Evolutionary conservation across 2,888 invertebrate species (phyloP), one percentile per base, ranked within the genome.

Genomic region (Nomada goodeniana): DNA sequence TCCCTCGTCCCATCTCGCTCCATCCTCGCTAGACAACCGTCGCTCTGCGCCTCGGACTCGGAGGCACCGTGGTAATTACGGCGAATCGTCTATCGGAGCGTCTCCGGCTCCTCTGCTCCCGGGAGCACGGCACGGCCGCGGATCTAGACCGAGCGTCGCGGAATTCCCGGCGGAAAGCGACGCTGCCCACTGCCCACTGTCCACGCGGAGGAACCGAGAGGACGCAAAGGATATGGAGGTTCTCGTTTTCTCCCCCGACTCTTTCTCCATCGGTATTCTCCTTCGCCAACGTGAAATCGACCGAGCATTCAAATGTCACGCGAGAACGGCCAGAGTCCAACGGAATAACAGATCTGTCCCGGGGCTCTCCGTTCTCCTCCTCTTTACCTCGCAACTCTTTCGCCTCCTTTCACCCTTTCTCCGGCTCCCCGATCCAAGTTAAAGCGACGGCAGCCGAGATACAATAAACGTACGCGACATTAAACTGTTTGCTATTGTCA

Each of bases 401-500:
- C 59, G 44, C 76, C 82, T 71, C 80, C 83, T 80, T 77, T 73
- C 81, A 36, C 85, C 78, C 71, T 70, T 73, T 70, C 67, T 50
- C 72, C 72, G 52, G 68, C 69, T 42, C 23, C 20, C 69, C 86
- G 83, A 68, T 79, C 78, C 79, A 83, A 89, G 88, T 88, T 89
- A 88, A 90, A 90, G 83, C 88, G 88, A 90, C 90, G 89, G 90
- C 88, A 90, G 89, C 89, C 90, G 89, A 85, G 90, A 91, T 91
- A 92, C 91, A 93, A 93, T 93, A 93, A 93, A 92, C 91, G 90
- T 90, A 91, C 91, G 91, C 89, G 92, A 92, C 92, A 92, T 92
- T 93, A 93, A 93, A 93, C 92, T 93, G 93, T 93, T 93, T 91
- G 92, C 92, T 89, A 91, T 91, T 93, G 92, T 93, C 92, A 92